A percentile compares a stretch with the other conserved stretches of the same genome.
Evolutionary conservation across 2,113 vertebrate species (phyloP).

Genomic region (Megaceryle torquata): DNA sequence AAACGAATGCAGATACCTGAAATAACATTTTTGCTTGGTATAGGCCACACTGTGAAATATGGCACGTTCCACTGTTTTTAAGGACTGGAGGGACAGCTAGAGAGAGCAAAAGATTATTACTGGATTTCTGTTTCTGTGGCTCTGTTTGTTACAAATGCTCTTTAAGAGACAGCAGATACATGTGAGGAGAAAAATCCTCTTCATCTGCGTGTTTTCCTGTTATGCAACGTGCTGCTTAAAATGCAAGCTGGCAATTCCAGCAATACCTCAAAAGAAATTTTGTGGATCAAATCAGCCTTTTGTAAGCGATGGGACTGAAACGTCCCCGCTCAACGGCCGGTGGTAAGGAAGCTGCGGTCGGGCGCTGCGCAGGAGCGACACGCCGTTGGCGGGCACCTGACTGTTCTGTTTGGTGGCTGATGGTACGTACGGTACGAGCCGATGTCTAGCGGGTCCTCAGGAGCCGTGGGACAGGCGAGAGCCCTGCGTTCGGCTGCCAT

Average conservation of each 20-base stretch:
- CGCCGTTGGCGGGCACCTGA: neutral
- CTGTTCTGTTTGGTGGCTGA: neutral
- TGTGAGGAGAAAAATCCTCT: slow-evolving; percentile 18
- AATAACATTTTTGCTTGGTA: slow-evolving; percentile 53
- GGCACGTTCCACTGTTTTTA: slow-evolving; percentile 34
- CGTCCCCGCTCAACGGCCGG: neutral
- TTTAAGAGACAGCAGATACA: slow-evolving; percentile 52
- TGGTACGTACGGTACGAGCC: neutral
- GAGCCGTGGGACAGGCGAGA: neutral
- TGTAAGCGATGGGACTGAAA: neutral
- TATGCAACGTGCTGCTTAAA: neutral
- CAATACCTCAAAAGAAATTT: neutral
- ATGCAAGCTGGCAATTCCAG: neutral
- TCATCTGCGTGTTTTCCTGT: slow-evolving; percentile 59
- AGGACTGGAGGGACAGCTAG: slow-evolving; percentile 44
- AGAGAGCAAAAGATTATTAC: slow-evolving; percentile 53
- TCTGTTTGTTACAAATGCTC: slow-evolving; percentile 29
- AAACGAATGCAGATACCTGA: slow-evolving; percentile 21
- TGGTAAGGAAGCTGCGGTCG: neutral
- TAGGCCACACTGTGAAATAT: slow-evolving; percentile 59
- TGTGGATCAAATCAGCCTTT: neutral
- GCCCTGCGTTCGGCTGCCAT: neutral
- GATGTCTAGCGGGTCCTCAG: neutral
- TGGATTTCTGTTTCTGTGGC: slow-evolving; percentile 32
- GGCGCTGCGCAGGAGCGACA: neutral